phyloP scores from a whole-genome alignment of 2,888 invertebrate species.

The Mimas tiliae region DNA sequence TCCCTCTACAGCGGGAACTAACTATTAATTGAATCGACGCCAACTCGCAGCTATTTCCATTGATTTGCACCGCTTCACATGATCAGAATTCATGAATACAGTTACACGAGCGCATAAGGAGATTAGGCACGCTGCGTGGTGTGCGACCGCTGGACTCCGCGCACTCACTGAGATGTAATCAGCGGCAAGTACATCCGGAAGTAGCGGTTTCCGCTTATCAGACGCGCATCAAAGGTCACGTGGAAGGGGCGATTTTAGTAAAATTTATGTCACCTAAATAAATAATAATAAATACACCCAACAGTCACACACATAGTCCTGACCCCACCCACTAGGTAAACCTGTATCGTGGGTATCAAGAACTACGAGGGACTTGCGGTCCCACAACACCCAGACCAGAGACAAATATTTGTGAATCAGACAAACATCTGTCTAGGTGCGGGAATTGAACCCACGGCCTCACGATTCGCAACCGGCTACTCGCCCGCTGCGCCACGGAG shows the following conservation, averaged over 20 bases:
- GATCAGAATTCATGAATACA: slow-evolving; percentile 20
- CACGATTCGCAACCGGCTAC: too few species aligned
- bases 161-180: slow-evolving; percentile 24
- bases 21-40: slow-evolving; percentile 20
- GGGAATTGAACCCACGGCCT: too few species aligned
- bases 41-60: slow-evolving; percentile 23
- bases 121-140: slow-evolving; percentile 4
- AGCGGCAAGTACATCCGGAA: slow-evolving; percentile 23
- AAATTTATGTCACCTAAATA: too few species aligned
- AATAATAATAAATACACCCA: too few species aligned
- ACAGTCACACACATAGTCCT: too few species aligned
- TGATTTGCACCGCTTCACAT: slow-evolving; percentile 23
- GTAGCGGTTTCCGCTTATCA: slow-evolving; percentile 13
- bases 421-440: too few species aligned
- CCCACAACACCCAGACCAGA: too few species aligned
- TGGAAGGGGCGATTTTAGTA: background rate
- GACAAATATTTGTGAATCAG: too few species aligned
- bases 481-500: too few species aligned
- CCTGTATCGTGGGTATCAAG: too few species aligned
- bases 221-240: background rate
- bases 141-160: background rate
- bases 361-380: too few species aligned
- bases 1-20: background rate
- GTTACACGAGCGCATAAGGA: slow-evolving; percentile 21
- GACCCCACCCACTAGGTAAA: too few species aligned